These are phyloP conservation scores for Lynx canadensis DNA, from an alignment of 2,113 vertebrate species.

Conservation along the genomic window DNA sequence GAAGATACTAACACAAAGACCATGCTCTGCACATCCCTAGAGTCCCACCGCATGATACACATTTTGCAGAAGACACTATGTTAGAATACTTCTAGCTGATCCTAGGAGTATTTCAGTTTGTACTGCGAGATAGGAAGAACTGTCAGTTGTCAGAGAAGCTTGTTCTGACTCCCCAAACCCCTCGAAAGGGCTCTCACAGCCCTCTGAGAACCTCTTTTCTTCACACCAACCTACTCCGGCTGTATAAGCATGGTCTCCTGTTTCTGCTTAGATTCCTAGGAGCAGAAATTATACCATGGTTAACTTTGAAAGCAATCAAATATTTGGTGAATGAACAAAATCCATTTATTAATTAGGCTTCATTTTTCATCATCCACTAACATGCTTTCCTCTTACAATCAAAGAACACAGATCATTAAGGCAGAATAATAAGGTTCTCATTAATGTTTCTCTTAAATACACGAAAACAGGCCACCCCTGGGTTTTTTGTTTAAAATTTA, in stretches of 20 bases:
- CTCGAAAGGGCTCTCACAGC: neutral
- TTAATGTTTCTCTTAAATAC: constrained; percentile 26
- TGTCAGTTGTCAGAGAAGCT: neutral
- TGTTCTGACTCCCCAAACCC: neutral
- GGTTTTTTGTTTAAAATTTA: constrained; percentile 8
- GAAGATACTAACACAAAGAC: neutral
- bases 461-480: neutral
- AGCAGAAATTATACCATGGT: neutral
- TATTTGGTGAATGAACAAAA: constrained; percentile 24
- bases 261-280: neutral
- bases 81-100: neutral
- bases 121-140: neutral
- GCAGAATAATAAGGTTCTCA: neutral
- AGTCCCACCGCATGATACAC: neutral
- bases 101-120: neutral
- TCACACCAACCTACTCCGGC: neutral
- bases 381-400: constrained; percentile 18
- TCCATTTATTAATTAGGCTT: constrained; percentile 10
- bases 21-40: neutral
- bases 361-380: constrained; percentile 36
- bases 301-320: constrained; percentile 19
- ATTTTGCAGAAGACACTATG: neutral
- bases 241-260: neutral
- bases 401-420: constrained; percentile 6
- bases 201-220: neutral